These are phyloP conservation scores for Chaunax sp. DNA, from an alignment of 2,797 vertebrate genomes.

Conservation along the genomic window DNA sequence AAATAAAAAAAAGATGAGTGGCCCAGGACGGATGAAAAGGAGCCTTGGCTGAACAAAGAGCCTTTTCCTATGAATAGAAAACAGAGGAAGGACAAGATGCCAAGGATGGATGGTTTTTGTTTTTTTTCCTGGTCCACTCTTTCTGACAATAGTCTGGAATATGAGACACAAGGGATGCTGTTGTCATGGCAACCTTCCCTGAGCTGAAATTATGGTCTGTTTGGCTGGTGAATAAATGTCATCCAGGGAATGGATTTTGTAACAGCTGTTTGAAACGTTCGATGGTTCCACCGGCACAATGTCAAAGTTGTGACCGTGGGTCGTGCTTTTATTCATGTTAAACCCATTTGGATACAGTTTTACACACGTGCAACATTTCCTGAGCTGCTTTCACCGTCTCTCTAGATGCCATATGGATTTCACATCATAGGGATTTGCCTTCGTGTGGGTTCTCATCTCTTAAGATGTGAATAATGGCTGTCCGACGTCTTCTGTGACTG, in stretches of 20 bases:
- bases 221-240: conserved; percentile 3
- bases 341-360: neutral
- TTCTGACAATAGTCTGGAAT: conserved; percentile 5
- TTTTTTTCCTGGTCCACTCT: neutral
- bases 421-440: neutral
- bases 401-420: neutral
- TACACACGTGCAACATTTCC: neutral
- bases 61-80: conserved; percentile 28
- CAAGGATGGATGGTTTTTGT: neutral
- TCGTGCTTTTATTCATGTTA: neutral
- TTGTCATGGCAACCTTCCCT: conserved; percentile 32
- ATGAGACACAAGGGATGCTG: neutral
- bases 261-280: conserved; percentile 26
- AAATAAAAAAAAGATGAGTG: conserved; percentile 13
- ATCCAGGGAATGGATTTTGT: conserved; percentile 6
- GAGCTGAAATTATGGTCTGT: conserved; percentile 19
- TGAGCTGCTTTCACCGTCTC: neutral
- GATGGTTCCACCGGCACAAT: neutral
- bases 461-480: too few species aligned
- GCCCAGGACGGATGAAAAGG: neutral
- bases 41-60: neutral
- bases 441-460: neutral
- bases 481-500: neutral
- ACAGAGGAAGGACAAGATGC: conserved; percentile 16
- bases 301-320: conserved; percentile 2